Conservation (phyloP, 2,888 invertebrate genomes). For the Anaspis maculata region DNA sequence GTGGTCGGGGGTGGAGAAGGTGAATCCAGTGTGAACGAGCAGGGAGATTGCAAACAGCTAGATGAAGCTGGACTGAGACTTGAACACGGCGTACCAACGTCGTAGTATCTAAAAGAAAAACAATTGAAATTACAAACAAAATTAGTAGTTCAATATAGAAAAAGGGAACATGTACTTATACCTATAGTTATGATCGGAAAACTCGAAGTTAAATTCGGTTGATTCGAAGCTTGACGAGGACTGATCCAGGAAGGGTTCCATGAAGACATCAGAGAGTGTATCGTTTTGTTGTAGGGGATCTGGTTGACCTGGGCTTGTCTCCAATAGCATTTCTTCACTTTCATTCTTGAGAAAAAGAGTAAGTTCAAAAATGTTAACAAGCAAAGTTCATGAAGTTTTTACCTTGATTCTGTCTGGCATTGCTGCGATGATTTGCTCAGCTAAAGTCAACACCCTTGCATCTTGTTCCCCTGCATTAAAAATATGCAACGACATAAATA, state of each 20-base stretch:
- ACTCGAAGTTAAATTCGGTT: constrained; percentile 71
- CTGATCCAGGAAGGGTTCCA: constrained; percentile 67
- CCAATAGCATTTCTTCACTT: constrained; percentile 60
- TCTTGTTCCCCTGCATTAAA: constrained; percentile 73
- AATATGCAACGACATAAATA: no score
- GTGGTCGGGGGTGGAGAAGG: constrained; percentile 79
- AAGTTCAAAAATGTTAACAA: constrained; percentile 1
- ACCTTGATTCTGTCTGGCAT: constrained; percentile 97
- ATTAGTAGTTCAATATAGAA: background rate
- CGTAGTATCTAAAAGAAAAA: constrained; percentile 57
- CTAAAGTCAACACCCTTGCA: constrained; percentile 83
- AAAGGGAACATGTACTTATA: constrained; percentile 27
- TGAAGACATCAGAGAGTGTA: constrained; percentile 56
- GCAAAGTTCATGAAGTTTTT: background rate
- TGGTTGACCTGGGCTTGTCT: constrained; percentile 49
- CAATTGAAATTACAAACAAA: constrained; percentile 12
- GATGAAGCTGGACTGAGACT: constrained; percentile 77
- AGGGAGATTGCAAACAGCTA: constrained; percentile 69
- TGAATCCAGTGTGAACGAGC: constrained; percentile 62
- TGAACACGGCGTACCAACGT: constrained; percentile 74
- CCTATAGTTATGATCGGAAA: constrained; percentile 76
- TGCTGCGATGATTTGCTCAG: constrained; percentile 97
- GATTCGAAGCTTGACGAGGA: constrained; percentile 55
- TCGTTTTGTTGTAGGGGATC: constrained; percentile 42
- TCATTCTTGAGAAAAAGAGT: constrained; percentile 55